Evolutionary conservation across 2,797 vertebrate species (phyloP).

Genomic region (Chaetodon trifasciatus): DNA sequence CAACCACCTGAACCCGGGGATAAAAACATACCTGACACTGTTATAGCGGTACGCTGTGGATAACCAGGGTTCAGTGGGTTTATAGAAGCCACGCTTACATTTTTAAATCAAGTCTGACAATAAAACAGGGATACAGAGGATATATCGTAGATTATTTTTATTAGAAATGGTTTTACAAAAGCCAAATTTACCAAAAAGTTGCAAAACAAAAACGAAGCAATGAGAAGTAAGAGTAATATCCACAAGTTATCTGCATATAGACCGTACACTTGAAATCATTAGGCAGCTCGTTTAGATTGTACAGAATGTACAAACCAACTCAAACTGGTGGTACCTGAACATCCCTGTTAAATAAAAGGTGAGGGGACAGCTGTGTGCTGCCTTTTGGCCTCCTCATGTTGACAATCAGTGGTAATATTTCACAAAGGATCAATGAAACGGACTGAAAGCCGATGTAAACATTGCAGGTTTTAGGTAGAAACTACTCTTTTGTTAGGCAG

Average conservation of each 20-base stretch:
- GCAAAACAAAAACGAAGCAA: neutral
- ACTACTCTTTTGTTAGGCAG: neutral
- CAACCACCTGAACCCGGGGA: slow-evolving; percentile 32
- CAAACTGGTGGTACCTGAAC: neutral
- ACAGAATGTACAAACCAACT: neutral
- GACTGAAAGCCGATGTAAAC: neutral
- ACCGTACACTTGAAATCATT: too few relatives aligned
- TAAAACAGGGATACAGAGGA: neutral
- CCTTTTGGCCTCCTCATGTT: neutral
- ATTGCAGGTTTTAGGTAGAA: neutral
- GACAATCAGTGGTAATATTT: neutral
- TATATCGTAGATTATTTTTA: neutral
- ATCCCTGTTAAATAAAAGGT: neutral
- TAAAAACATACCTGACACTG: slow-evolving; percentile 37
- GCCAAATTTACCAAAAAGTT: neutral
- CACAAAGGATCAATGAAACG: too few relatives aligned
- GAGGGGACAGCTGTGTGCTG: too few relatives aligned
- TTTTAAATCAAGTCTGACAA: slow-evolving; percentile 22
- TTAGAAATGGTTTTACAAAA: neutral
- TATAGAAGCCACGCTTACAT: neutral
- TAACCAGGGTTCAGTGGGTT: slow-evolving; percentile 9
- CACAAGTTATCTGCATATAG: too few relatives aligned
- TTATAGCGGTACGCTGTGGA: neutral
- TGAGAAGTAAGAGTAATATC: neutral
- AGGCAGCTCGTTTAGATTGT: neutral